These are phyloP conservation scores for Schizotus pectinicornis DNA, from an alignment of 2,888 invertebrate species.

Conservation along the genomic window DNA sequence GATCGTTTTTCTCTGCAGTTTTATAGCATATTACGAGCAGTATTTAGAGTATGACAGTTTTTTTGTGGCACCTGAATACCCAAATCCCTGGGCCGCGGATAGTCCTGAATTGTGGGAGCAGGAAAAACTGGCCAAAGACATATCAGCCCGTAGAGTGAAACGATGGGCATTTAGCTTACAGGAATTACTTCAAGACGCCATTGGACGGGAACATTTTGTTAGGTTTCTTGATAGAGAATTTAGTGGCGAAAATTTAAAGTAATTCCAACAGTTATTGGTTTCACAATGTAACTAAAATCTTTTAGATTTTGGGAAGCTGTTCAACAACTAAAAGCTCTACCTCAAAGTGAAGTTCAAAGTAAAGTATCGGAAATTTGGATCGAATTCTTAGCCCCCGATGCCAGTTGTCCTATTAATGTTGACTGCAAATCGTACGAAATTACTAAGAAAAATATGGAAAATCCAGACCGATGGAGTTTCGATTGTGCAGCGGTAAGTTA, in stretches of 20 bases:
- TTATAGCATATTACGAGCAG: slow-evolving; percentile 92
- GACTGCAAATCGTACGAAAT: slow-evolving; percentile 90
- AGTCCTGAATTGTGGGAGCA: slow-evolving; percentile 97
- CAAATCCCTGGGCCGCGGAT: slow-evolving; percentile 97
- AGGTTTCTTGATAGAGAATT: slow-evolving; percentile 97
- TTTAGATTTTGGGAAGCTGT: slow-evolving; percentile 87
- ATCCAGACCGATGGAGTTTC: slow-evolving; percentile 92
- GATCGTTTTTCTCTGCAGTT: slow-evolving; percentile 62
- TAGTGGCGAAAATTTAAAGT: slow-evolving; percentile 98
- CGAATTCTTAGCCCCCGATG: slow-evolving; percentile 93
- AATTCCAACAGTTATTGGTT: slow-evolving; percentile 41
- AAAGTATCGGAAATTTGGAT: slow-evolving; percentile 89
- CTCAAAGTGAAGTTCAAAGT: slow-evolving; percentile 81
- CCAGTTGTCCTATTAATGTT: slow-evolving; percentile 96
- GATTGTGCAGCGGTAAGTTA: slow-evolving; percentile 91
- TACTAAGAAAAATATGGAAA: slow-evolving; percentile 80
- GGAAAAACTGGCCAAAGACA: slow-evolving; percentile 91
- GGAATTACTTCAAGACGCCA: slow-evolving; percentile 92
- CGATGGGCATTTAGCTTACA: slow-evolving; percentile 97
- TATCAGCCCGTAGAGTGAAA: slow-evolving; percentile 90
- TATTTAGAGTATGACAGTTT: slow-evolving; percentile 96
- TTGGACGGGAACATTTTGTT: slow-evolving; percentile 95
- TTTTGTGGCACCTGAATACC: slow-evolving; percentile 89
- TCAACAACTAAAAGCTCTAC: slow-evolving; percentile 88
- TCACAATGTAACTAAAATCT: not conserved